Evolutionary conservation across 1,140 invertebrate species (phyloP).

Genomic region (Papilio helenus): DNA sequence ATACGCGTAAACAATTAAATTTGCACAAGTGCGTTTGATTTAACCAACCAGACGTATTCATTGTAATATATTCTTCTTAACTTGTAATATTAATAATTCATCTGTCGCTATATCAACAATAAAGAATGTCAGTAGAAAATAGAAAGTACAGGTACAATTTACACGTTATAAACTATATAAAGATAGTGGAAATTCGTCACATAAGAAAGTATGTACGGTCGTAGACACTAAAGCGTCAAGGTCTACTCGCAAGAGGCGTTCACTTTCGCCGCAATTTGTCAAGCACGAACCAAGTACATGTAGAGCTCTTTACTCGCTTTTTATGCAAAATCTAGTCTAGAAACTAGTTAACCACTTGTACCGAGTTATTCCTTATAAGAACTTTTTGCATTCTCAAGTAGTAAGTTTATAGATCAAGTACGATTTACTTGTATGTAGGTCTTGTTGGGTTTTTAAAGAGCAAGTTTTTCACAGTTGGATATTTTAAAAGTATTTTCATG

Average conservation of each 20-base stretch:
- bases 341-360: conserved; percentile 12
- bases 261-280: conserved; percentile 63
- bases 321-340: conserved; percentile 23
- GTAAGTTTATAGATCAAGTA: conserved; percentile 22
- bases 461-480: background rate
- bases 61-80: background rate
- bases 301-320: conserved; percentile 32
- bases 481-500: background rate
- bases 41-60: background rate
- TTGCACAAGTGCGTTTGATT: background rate
- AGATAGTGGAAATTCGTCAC: conserved; percentile 26
- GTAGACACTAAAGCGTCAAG: conserved; percentile 52
- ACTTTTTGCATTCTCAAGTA: background rate
- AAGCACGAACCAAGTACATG: conserved; percentile 38
- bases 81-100: background rate
- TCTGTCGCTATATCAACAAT: background rate
- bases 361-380: conserved; percentile 17
- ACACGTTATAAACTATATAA: conserved; percentile 23
- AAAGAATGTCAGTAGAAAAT: background rate
- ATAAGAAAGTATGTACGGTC: conserved; percentile 47
- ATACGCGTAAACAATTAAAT: background rate
- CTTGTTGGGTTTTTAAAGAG: background rate
- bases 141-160: background rate
- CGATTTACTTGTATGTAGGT: conserved; percentile 11
- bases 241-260: conserved; percentile 60